Percentiles rank a stretch among this genome's conserved stretches.
phyloP scores from a whole-genome alignment of 2,888 invertebrate genomes.

The Ferdinandea cuprea region DNA sequence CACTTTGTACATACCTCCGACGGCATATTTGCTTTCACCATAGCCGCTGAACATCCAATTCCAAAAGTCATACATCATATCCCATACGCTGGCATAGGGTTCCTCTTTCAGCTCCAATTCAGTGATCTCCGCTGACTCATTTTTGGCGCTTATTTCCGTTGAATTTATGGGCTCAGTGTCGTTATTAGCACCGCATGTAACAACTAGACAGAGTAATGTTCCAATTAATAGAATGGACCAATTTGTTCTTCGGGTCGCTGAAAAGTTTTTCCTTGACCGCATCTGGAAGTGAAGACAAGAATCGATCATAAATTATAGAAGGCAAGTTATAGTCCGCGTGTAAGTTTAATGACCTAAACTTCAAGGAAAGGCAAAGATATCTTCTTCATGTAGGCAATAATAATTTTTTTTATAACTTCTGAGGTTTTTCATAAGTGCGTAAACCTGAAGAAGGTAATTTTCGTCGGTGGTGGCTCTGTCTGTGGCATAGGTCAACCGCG shows the following conservation, averaged over 20 bases:
- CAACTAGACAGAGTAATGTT: conserved; percentile 75
- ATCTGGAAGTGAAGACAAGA: conserved; percentile 77
- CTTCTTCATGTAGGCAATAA: conserved; percentile 5
- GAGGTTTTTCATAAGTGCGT: not conserved
- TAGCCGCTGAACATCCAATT: conserved; percentile 80
- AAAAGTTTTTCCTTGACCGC: conserved; percentile 76
- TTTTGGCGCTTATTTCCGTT: conserved; percentile 40
- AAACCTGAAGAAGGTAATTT: not conserved
- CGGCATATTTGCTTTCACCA: conserved; percentile 78
- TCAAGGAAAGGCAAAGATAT: not conserved
- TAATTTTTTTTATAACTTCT: conserved; percentile 44
- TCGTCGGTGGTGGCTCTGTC: not conserved
- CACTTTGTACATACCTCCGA: conserved; percentile 59
- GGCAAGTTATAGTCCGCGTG: conserved; percentile 8
- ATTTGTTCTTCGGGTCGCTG: conserved; percentile 51
- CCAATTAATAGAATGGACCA: conserved; percentile 76
- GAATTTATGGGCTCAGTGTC: conserved; percentile 55
- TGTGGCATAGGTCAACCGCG: conserved; percentile 32
- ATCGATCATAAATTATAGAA: not conserved
- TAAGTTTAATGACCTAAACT: conserved; percentile 15
- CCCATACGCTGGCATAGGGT: conserved; percentile 79
- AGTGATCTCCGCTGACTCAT: conserved; percentile 75
- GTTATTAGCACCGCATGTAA: conserved; percentile 43
- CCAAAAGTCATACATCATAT: conserved; percentile 79
- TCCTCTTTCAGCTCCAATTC: conserved; percentile 77